These are phyloP conservation scores for Diadema setosum DNA, from an alignment of 35 echinoderm and acorn worm genomes.

Conservation along the genomic window DNA sequence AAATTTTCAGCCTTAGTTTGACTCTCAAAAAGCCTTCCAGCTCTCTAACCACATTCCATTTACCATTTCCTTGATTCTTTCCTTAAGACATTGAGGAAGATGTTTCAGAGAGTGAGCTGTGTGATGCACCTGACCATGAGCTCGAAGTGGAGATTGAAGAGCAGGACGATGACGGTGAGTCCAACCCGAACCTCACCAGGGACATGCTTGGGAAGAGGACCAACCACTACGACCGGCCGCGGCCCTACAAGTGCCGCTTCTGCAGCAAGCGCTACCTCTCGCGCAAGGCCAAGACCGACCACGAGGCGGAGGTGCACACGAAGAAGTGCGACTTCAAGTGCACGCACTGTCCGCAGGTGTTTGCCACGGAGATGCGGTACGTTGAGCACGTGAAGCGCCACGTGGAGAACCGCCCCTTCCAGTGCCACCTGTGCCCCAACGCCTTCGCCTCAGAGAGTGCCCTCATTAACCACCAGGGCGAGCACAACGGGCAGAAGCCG, in stretches of 20 bases:
- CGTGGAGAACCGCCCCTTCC: background rate
- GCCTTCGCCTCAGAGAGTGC: background rate
- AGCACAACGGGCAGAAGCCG: conserved; percentile 6
- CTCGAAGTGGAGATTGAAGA: background rate
- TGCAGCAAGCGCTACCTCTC: background rate
- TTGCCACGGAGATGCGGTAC: background rate
- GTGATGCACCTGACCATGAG: too few relatives aligned
- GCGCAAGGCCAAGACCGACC: background rate
- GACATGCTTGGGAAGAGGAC: background rate
- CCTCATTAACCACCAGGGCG: background rate
- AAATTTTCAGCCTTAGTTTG: too few relatives aligned
- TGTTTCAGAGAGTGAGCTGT: too few relatives aligned
- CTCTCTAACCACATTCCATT: too few relatives aligned
- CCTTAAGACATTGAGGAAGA: too few relatives aligned
- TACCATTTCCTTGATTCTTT: too few relatives aligned
- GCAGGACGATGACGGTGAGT: background rate
- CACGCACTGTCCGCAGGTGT: background rate
- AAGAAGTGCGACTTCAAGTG: background rate
- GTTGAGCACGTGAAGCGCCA: background rate
- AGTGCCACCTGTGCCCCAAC: background rate
- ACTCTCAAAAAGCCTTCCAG: too few relatives aligned
- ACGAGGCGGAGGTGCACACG: background rate
- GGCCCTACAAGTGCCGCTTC: background rate
- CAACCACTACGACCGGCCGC: background rate
- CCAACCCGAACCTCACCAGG: background rate